Evolutionary conservation across 2,888 invertebrate species (phyloP).

Genomic region (Meteorus cinctellus): DNA sequence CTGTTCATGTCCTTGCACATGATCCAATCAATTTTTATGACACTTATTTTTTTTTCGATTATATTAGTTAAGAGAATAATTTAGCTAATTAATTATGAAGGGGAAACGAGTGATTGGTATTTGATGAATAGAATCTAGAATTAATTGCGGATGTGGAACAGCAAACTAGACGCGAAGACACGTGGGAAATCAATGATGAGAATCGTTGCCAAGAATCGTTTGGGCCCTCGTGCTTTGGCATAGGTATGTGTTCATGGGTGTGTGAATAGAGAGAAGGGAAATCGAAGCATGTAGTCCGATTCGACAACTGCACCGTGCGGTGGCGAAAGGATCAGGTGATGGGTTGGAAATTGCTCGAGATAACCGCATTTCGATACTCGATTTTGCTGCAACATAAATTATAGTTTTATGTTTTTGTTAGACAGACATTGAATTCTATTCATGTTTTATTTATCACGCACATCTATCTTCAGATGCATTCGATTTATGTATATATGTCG

Average conservation of each 20-base stretch:
- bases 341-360: conserved; percentile 34
- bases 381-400: conserved; percentile 31
- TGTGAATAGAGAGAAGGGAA: conserved; percentile 5
- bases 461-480: background rate
- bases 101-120: background rate
- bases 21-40: too few relatives aligned
- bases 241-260: conserved; percentile 16
- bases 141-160: background rate
- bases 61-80: too few relatives aligned
- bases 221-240: background rate
- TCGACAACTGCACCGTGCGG: background rate
- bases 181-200: conserved; percentile 32
- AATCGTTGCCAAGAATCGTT: conserved; percentile 22
- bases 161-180: conserved; percentile 1
- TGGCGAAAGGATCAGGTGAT: conserved; percentile 35
- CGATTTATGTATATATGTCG: background rate
- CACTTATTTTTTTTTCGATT: too few relatives aligned
- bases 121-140: background rate
- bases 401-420: conserved; percentile 34
- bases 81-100: too few relatives aligned
- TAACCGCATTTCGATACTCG: conserved; percentile 35
- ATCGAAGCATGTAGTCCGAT: conserved; percentile 17
- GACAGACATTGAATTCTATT: conserved; percentile 18
- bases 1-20: too few relatives aligned
- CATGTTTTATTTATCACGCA: background rate